These are phyloP conservation scores for Piprites chloris DNA, from an alignment of 2,113 vertebrate species.

Conservation along the genomic window DNA sequence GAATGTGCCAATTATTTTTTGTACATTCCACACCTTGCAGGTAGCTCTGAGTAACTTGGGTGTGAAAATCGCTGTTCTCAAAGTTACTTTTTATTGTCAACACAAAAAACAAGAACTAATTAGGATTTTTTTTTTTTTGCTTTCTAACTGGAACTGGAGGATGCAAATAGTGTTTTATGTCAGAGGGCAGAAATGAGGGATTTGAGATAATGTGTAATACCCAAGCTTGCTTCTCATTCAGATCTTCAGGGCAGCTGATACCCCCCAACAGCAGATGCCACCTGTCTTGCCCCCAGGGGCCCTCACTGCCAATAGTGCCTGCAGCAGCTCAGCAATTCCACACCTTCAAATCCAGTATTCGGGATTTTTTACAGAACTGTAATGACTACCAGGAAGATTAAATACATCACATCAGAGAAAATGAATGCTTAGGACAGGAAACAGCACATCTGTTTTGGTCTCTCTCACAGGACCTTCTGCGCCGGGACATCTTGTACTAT, in stretches of 20 bases:
- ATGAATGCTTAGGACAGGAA: background rate
- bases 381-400: background rate
- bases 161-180: background rate
- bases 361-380: background rate
- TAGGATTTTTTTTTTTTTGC: background rate
- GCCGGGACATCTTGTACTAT: constrained; percentile 91
- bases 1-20: background rate
- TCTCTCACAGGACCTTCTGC: constrained; percentile 85
- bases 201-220: background rate
- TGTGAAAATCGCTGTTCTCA: background rate
- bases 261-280: fast-evolving
- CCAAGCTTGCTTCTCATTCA: background rate
- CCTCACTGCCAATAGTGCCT: background rate
- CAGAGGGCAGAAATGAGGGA: background rate
- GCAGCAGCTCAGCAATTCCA: background rate
- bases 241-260: background rate
- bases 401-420: background rate
- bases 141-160: background rate
- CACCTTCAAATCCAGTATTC: background rate
- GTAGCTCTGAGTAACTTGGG: background rate
- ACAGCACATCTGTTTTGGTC: background rate
- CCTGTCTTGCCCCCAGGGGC: background rate
- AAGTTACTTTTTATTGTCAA: background rate
- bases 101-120: background rate
- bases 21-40: fast-evolving